A percentile compares a stretch with the other conserved stretches of the same genome.
Evolutionary conservation across 2,113 vertebrate genomes (phyloP).

Genomic region (Cheirogaleus medius): DNA sequence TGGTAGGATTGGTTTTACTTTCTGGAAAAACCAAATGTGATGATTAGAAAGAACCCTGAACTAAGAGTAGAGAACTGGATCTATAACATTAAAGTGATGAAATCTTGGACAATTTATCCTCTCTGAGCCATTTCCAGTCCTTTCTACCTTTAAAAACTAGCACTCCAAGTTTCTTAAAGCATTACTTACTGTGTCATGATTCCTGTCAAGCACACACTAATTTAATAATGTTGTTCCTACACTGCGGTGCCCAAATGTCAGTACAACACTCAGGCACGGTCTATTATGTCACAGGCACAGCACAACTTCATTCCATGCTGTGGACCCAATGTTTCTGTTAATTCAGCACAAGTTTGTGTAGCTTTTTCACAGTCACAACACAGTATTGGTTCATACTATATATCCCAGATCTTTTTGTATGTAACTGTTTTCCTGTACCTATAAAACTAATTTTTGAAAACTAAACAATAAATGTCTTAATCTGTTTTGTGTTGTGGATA

Average conservation of each 20-base stretch:
- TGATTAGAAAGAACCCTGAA: background rate
- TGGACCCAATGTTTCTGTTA: background rate
- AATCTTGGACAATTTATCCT: background rate
- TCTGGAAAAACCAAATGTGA: background rate
- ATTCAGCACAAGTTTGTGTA: background rate
- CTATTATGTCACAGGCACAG: background rate
- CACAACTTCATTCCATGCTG: background rate
- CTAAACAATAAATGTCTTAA: background rate
- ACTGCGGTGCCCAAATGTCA: background rate
- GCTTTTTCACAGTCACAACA: background rate
- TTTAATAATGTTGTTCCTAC: background rate
- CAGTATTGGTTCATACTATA: background rate
- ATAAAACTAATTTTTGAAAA: background rate
- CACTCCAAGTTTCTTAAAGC: background rate
- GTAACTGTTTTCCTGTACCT: background rate
- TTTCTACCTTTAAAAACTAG: background rate
- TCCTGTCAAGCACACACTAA: background rate
- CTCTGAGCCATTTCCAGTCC: background rate
- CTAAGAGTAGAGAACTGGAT: background rate
- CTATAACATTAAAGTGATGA: background rate
- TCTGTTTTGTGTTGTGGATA: background rate
- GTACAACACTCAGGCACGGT: background rate
- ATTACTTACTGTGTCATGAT: background rate
- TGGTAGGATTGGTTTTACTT: background rate
- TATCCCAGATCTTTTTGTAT: background rate